These are phyloP conservation scores for Drosophila parthenogenetica DNA, from an alignment of 2,888 invertebrate species.

Conservation along the genomic window DNA sequence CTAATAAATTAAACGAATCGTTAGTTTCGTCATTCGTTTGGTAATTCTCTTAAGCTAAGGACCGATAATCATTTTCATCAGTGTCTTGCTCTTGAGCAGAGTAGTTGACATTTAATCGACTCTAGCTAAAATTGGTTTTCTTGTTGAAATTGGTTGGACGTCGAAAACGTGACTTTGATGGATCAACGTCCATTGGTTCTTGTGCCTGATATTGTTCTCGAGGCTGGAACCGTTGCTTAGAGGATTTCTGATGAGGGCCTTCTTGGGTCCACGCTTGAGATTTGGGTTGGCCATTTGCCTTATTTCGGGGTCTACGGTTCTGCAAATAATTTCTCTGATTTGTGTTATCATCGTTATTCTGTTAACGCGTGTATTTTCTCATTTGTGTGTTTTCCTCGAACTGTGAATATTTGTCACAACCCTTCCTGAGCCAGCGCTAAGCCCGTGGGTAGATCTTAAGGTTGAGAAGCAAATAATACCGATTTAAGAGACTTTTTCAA, in stretches of 20 bases:
- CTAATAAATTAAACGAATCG: background rate
- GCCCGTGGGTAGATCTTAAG: background rate
- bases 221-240: background rate
- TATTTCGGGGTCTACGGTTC: background rate
- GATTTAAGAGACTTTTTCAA: slow-evolving; percentile 2
- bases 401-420: background rate
- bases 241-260: background rate
- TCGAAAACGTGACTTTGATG: background rate
- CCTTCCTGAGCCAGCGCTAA: background rate
- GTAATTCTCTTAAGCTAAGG: background rate
- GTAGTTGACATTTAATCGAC: background rate
- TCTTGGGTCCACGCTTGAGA: too few relatives aligned
- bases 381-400: background rate
- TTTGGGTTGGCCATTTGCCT: background rate
- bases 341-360: background rate
- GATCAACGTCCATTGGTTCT: background rate
- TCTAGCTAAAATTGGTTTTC: background rate
- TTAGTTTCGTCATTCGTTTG: background rate
- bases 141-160: background rate
- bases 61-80: slow-evolving; percentile 1
- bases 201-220: background rate
- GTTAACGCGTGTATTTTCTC: background rate
- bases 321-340: background rate
- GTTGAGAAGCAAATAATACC: background rate
- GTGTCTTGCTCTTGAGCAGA: background rate